Conservation (phyloP, 2,888 invertebrate genomes). For the Parnassius apollo region DNA sequence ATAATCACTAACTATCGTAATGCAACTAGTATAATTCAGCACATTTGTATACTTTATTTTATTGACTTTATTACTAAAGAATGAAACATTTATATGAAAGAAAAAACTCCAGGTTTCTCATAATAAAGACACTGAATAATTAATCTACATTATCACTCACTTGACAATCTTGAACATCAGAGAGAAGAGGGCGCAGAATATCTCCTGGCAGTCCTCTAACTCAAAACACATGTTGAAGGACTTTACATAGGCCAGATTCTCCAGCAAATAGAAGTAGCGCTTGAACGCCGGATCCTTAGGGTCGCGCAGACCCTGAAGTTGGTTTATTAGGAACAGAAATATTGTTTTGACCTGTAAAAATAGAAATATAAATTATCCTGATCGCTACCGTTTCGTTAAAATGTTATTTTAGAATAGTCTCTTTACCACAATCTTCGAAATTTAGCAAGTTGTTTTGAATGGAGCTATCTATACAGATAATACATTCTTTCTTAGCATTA, state of each 20-base stretch:
- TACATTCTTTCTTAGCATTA: too few relatives aligned
- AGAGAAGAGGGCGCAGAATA: conserved; percentile 95
- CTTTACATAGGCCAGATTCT: conserved; percentile 98
- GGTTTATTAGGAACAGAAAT: conserved; percentile 96
- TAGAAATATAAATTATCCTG: background rate
- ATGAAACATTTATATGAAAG: too few relatives aligned
- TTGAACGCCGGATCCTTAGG: conserved; percentile 99
- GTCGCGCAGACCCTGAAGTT: conserved; percentile 95
- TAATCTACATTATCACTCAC: conserved; percentile 78
- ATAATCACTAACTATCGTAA: too few relatives aligned
- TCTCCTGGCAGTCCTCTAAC: conserved; percentile 97
- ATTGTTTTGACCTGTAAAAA: conserved; percentile 84
- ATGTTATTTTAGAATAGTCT: too few relatives aligned
- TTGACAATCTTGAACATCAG: conserved; percentile 98
- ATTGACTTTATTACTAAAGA: too few relatives aligned
- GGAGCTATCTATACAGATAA: too few relatives aligned
- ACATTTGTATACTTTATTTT: too few relatives aligned
- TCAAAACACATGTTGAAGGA: conserved; percentile 99
- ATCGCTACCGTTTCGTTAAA: too few relatives aligned
- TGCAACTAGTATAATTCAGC: too few relatives aligned
- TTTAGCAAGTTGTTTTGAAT: too few relatives aligned
- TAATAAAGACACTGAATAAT: background rate
- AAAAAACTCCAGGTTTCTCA: too few relatives aligned
- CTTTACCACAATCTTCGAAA: too few relatives aligned
- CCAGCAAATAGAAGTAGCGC: conserved; percentile 97